Base-by-base conservation (phyloP, 2,113 vertebrate species). In the Pelmatolapia mariae region DNA sequence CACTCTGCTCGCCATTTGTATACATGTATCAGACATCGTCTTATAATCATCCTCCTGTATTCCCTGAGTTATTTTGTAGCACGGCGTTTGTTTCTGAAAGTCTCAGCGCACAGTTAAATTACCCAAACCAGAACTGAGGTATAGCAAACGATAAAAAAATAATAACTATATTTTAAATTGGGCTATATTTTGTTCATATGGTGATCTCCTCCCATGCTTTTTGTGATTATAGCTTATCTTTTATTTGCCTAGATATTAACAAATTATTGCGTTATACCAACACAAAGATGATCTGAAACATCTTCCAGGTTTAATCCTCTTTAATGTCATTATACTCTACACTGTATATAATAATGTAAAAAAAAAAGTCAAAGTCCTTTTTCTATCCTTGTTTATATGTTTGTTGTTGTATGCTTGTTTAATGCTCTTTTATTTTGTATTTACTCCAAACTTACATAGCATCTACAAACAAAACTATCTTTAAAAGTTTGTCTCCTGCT, bases 281-380 rank as follows among this genome's bases (percentile, higher is more conserved):
- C 52, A 59, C 38, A 81, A 18, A 82, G 13, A 83, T 54, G 16
- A 66, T 29, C 63, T 33, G 52, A 81, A 53, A 29, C 40, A 82
- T 45, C 24, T 71, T 89, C n/a, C 33, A 38, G 12, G 81, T 86
- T 87, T 88, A 86, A 91, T 86, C 38, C 68, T 56, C 79, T 88
- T 80, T 81, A 82, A 79, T 85, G 61, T 94, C 85, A 53, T 83
- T 92, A 91, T 89, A 81, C 81, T 78, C 80, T 85, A 61, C 71
- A 86, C n/a, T 96, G 94, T 96, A 95, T 87, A 95, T 95, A 96
- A 91, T 85, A 93, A 94, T 95, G 90, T 95, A 94, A 93, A 95
- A 93, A 90, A 31, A 88, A 84, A 57, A 5, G 18, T 80, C 80
- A 89, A 88, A 89, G 53, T 86, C 24, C 59, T 93, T 93, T 68